Percentiles rank a stretch among this genome's conserved stretches.
These are phyloP conservation scores for Acleris holmiana DNA, from an alignment of 2,888 invertebrate genomes.

Conservation along the genomic window DNA sequence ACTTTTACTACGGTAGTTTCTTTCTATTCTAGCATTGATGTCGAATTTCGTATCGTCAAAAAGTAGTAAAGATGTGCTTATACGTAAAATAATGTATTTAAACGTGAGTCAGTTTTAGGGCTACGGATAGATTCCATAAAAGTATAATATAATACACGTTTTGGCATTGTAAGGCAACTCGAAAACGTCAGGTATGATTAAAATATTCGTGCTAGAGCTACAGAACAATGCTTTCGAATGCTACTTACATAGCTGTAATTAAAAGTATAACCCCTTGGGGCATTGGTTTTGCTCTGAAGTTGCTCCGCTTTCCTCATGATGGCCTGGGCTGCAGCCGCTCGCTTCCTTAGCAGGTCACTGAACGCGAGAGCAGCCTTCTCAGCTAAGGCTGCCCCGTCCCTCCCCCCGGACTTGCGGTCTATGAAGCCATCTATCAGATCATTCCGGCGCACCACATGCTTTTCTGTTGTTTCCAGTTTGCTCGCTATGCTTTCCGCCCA, in stretches of 20 bases:
- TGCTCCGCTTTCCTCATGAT: conserved; percentile 71
- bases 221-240: background rate
- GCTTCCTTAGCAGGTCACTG: conserved; percentile 58
- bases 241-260: conserved; percentile 68
- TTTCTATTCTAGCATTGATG: too few relatives aligned
- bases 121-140: too few relatives aligned
- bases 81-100: too few relatives aligned
- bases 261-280: conserved; percentile 59
- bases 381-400: conserved; percentile 68
- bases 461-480: conserved; percentile 58
- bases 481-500: conserved; percentile 71
- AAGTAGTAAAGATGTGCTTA: too few relatives aligned
- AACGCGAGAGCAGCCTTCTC: conserved; percentile 61
- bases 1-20: too few relatives aligned
- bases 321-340: conserved; percentile 64
- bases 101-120: too few relatives aligned
- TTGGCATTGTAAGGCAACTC: too few relatives aligned
- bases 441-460: conserved; percentile 61
- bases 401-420: conserved; percentile 57
- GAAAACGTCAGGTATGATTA: too few relatives aligned
- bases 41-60: too few relatives aligned
- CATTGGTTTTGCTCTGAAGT: conserved; percentile 46
- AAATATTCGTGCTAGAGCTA: too few relatives aligned
- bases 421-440: conserved; percentile 62
- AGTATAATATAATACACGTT: too few relatives aligned